Evolutionary conservation across 2,888 invertebrate species (phyloP).

Genomic region (Laothoe populi): DNA sequence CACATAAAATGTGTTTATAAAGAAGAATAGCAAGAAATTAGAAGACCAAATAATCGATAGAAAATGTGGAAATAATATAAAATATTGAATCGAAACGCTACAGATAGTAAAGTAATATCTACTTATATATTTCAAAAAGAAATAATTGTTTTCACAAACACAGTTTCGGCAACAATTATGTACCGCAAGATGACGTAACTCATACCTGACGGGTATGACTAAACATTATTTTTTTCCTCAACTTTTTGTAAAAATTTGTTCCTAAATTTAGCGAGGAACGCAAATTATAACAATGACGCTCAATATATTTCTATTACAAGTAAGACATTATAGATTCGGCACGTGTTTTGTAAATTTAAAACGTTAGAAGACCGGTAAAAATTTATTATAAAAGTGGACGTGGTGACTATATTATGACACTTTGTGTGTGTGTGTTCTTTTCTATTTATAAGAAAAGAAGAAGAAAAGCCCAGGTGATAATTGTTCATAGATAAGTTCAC

Average conservation of each 20-base stretch:
- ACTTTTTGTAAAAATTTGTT: slow-evolving; percentile 1
- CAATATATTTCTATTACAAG: slow-evolving; percentile 14
- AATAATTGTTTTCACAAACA: neutral
- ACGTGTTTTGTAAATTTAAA: neutral
- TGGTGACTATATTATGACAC: neutral
- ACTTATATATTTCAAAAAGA: neutral
- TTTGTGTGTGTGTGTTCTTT: no score
- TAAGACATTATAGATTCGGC: slow-evolving; percentile 3
- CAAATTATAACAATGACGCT: slow-evolving; percentile 19
- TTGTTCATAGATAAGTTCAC: no score
- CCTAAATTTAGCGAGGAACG: slow-evolving; percentile 13
- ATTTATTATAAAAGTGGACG: neutral
- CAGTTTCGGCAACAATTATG: slow-evolving; percentile 3
- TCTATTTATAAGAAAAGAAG: no score
- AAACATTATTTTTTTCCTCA: neutral
- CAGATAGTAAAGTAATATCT: neutral
- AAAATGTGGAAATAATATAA: no score
- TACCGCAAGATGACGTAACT: slow-evolving; percentile 24
- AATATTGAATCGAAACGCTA: neutral
- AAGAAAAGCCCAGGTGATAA: no score
- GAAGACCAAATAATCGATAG: no score
- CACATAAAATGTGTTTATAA: no score
- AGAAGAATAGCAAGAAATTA: no score
- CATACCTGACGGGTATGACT: slow-evolving; percentile 17
- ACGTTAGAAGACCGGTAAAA: neutral